These are phyloP conservation scores for Oxyruncus cristatus DNA, from an alignment of 2,113 vertebrate genomes.

Conservation along the genomic window DNA sequence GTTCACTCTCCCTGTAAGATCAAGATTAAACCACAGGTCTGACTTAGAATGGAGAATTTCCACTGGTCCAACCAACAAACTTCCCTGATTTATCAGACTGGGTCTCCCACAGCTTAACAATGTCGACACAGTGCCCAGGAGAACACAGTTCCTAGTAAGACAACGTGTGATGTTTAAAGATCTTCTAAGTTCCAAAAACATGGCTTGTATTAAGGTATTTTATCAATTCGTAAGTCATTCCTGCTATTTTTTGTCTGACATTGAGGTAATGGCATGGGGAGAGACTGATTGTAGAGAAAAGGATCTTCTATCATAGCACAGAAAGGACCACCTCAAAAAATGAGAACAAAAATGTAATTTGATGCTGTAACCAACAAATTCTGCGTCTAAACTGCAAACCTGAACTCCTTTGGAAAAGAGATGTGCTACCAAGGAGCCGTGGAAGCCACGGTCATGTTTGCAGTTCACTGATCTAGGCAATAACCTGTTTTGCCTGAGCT, in stretches of 20 bases:
- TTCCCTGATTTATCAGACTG: neutral
- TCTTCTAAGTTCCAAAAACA: neutral
- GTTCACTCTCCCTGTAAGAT: neutral
- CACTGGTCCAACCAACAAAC: neutral
- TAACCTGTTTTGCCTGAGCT: neutral
- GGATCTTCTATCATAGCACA: neutral
- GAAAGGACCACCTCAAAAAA: neutral
- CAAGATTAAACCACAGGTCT: neutral
- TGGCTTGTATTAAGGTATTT: neutral
- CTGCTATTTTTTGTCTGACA: neutral
- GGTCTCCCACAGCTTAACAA: neutral
- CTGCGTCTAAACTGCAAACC: neutral
- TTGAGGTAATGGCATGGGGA: neutral
- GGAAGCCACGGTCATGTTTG: neutral
- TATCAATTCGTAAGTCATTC: neutral
- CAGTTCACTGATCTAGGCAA: neutral
- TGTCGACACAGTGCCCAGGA: neutral
- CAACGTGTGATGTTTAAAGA: neutral
- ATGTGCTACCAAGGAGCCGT: neutral
- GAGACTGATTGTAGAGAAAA: neutral
- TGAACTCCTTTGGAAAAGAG: neutral
- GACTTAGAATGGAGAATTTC: neutral
- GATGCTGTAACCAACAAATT: neutral
- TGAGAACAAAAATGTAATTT: neutral
- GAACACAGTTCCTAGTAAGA: neutral